Evolutionary conservation across 2,113 vertebrate genomes (phyloP), one percentile per base, ranked within the genome.

Genomic region (Lipophrys pholis): DNA sequence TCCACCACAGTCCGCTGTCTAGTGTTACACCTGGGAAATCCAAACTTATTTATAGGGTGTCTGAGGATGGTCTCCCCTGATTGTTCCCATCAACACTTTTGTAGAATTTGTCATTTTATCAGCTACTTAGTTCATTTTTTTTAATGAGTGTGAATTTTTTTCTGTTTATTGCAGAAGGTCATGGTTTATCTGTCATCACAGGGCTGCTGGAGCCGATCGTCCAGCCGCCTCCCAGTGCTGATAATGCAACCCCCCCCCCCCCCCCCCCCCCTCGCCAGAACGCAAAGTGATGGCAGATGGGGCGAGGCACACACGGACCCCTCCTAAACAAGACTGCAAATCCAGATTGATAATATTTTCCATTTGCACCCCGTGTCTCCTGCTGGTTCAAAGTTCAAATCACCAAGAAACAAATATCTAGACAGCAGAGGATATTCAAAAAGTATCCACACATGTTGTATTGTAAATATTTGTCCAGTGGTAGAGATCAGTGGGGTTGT

Each of bases 211-310:
- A 57, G 30, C 45, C 4, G 43, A 61, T 88, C 78, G 70, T 10
- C 11, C 43, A n/a, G 66, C 67, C 83, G 36, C 70, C 81, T 76
- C 59, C 10, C 5, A n/a, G 45, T 71, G 72, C 39, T 69, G 82
- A 87, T 72, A 73, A 55, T 59, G 35, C 45, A 14, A n/a, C n/a
- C n/a, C n/a, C n/a, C n/a, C 5, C 41, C 55, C 40, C 15, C 7
- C 5, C 41, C 55, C 40, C 15, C 5, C 41, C 55, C 40, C 15
- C 7, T 65, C 67, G 46, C 55, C 72, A 67, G 41, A 71, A 59
- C 73, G 68, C 55, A 67, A 73, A 84, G 87, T 87, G 86, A 86
- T 85, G 84, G 78, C 83, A 90, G 90, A 88, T 38, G 41, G 14
- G 54, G 43, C 66, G 76, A 70, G 58, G 56, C 73, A 70, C 57